Conservation (phyloP, 2,888 invertebrate genomes). For the Drosophila fulvimacula region DNA sequence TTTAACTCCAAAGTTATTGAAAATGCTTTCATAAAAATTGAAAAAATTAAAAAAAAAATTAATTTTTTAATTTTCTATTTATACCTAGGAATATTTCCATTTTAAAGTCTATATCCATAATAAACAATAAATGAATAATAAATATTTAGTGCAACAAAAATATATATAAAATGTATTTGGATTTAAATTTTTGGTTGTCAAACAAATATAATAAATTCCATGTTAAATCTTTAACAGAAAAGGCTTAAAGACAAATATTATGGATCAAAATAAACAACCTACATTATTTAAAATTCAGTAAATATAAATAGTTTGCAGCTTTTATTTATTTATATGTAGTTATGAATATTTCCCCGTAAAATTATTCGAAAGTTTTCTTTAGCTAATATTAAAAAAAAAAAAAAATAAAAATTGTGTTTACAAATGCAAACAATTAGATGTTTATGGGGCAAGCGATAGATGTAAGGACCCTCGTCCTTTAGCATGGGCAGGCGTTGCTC, state of each 20-base stretch:
- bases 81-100: no score
- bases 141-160: no score
- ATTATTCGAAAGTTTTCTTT: neutral
- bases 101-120: no score
- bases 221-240: neutral
- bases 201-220: no score
- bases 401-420: neutral
- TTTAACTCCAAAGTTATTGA: no score
- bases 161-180: no score
- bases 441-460: neutral
- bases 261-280: no score
- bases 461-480: constrained; percentile 27
- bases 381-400: neutral
- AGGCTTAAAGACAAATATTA: neutral
- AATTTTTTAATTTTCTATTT: no score
- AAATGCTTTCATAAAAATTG: no score
- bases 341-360: neutral
- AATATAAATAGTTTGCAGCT: neutral
- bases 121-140: no score
- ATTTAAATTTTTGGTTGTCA: no score
- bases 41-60: no score
- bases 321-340: neutral
- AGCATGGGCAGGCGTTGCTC: neutral
- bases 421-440: constrained; percentile 16
- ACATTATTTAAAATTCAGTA: neutral